Evolutionary conservation across 1,140 invertebrate species (phyloP).

Genomic region (Zaprionus tsacasi): DNA sequence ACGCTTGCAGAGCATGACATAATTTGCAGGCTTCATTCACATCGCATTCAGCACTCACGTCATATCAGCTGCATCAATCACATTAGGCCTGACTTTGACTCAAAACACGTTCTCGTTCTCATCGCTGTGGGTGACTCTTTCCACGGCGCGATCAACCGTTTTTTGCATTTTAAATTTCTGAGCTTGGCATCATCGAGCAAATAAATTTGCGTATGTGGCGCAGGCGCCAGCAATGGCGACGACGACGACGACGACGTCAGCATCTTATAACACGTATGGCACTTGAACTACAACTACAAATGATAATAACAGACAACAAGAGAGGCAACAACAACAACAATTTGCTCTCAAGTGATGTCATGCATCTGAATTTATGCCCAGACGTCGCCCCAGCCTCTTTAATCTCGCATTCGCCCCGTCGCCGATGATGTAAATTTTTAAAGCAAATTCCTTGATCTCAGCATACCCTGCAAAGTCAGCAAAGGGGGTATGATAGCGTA

Average conservation of each 20-base stretch:
- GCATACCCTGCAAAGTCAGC: neutral
- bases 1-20: conserved; percentile 56
- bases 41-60: conserved; percentile 10
- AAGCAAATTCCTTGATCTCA: conserved; percentile 30
- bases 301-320: conserved; percentile 30
- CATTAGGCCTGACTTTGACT: conserved; percentile 60
- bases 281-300: conserved; percentile 55
- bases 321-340: conserved; percentile 22
- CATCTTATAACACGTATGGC: conserved; percentile 53
- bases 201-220: conserved; percentile 69
- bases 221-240: conserved; percentile 58
- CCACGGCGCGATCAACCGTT: neutral
- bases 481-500: neutral
- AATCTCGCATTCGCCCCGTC: conserved; percentile 37
- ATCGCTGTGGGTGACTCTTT: conserved; percentile 8
- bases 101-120: conserved; percentile 66
- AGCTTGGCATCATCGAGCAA: conserved; percentile 61
- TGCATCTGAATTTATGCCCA: conserved; percentile 67
- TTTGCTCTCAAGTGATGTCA: conserved; percentile 72
- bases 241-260: conserved; percentile 57
- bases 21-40: conserved; percentile 15
- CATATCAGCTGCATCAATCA: conserved; percentile 62
- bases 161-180: conserved; percentile 52
- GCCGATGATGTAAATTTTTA: conserved; percentile 60
- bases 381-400: conserved; percentile 47